phyloP scores from a whole-genome alignment of 2,888 invertebrate genomes.

The Salticus scenicus region DNA sequence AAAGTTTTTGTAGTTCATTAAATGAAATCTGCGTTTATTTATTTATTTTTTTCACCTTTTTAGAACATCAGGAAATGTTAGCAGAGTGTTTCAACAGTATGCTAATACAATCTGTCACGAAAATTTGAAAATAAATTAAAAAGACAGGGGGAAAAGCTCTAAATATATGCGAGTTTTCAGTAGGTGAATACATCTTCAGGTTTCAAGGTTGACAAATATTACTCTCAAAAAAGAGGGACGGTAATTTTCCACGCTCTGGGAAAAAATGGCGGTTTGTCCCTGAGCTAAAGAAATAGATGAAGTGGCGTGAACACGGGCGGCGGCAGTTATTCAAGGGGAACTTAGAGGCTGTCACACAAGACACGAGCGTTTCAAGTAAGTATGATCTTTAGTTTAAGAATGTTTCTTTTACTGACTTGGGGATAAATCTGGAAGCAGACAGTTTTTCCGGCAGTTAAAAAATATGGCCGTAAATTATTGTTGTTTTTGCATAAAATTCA shows the following conservation, averaged over 20 bases:
- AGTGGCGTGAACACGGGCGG: constrained; percentile 32
- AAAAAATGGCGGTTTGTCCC: neutral
- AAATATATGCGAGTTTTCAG: constrained; percentile 35
- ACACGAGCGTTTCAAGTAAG: neutral
- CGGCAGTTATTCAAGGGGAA: constrained; percentile 36
- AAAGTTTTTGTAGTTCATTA: too few species aligned
- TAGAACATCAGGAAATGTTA: too few species aligned
- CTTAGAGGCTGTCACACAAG: constrained; percentile 28
- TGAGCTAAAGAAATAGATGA: constrained; percentile 32
- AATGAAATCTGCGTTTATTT: too few species aligned
- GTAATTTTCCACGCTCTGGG: constrained; percentile 2
- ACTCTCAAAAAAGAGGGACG: neutral
- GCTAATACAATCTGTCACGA: neutral
- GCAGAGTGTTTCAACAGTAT: neutral
- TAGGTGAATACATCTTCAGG: constrained; percentile 35
- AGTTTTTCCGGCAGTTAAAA: neutral
- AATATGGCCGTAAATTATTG: too few species aligned
- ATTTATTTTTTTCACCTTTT: too few species aligned
- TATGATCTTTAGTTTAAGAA: neutral
- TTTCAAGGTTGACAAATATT: constrained; percentile 42
- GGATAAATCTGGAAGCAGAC: neutral
- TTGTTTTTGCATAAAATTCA: too few species aligned
- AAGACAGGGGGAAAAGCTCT: constrained; percentile 15
- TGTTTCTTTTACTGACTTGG: neutral
- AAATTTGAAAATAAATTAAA: neutral